phyloP scores from a whole-genome alignment of 2,888 invertebrate species.

The Dasysyrphus tricinctus region DNA sequence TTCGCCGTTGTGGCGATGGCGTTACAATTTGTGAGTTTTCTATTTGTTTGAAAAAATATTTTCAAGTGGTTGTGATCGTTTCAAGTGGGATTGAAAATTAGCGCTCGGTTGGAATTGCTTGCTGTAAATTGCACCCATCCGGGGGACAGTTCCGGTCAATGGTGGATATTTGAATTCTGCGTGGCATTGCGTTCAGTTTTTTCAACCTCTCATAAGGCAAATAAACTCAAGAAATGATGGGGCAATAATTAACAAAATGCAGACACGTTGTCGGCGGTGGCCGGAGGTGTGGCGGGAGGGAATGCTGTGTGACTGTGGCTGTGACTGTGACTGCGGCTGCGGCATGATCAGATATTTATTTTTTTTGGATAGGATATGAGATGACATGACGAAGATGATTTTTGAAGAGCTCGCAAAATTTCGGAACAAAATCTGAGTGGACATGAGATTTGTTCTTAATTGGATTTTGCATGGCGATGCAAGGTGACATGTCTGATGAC shows the following conservation, averaged over 20 bases:
- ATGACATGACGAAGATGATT: conserved; percentile 18
- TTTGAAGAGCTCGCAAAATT: conserved; percentile 15
- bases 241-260: conserved; percentile 69
- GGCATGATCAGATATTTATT: conserved; percentile 10
- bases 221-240: conserved; percentile 51
- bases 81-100: conserved; percentile 46
- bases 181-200: conserved; percentile 47
- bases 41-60: conserved; percentile 26
- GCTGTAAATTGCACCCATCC: conserved; percentile 60
- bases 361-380: conserved; percentile 3
- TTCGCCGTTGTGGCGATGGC: conserved; percentile 37
- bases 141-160: conserved; percentile 71
- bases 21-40: conserved; percentile 46
- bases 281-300: not conserved
- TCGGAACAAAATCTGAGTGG: conserved; percentile 28
- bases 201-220: not conserved
- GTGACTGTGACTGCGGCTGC: not conserved
- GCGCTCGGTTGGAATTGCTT: conserved; percentile 62
- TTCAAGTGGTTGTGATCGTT: conserved; percentile 30
- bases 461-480: conserved; percentile 25
- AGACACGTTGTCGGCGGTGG: conserved; percentile 65
- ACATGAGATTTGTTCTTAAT: conserved; percentile 47
- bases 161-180: conserved; percentile 52
- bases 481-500: conserved; percentile 30
- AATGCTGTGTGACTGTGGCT: not conserved